Conservation (phyloP, 2,797 vertebrate species). For the Leptoclinus maculatus region DNA sequence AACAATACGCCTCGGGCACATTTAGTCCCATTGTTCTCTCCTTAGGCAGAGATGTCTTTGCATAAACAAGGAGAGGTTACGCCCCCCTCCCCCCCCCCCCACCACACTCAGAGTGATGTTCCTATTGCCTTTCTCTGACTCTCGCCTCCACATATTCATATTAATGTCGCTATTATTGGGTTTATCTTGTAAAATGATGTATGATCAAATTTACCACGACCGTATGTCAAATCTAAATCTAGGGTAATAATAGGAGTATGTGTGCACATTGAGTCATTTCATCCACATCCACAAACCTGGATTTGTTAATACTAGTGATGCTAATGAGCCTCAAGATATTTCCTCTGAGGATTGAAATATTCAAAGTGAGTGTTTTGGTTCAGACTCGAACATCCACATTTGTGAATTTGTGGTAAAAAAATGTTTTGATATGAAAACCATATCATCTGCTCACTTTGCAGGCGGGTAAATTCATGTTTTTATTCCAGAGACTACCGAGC, state of each 20-base stretch:
- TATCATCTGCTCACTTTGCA: too few relatives aligned
- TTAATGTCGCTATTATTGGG: not conserved
- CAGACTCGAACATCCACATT: too few relatives aligned
- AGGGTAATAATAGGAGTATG: not conserved
- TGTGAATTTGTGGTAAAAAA: too few relatives aligned
- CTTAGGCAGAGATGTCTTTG: conserved; percentile 14
- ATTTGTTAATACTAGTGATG: too few relatives aligned
- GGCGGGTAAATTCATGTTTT: not conserved
- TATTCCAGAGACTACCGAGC: too few relatives aligned
- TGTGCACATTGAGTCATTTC: too few relatives aligned
- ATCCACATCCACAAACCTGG: too few relatives aligned
- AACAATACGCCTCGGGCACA: conserved; percentile 28
- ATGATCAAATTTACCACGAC: not conserved
- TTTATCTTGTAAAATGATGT: conserved; percentile 8
- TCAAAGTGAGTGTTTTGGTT: too few relatives aligned
- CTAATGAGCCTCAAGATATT: too few relatives aligned
- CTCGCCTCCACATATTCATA: not conserved
- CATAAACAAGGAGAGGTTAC: not conserved
- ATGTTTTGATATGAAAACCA: too few relatives aligned
- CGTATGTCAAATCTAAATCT: not conserved
- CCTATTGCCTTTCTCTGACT: conserved; percentile 6
- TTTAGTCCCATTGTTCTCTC: not conserved
- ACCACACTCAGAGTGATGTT: conserved; percentile 9
- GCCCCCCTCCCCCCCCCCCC: not conserved
- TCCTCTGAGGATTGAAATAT: too few relatives aligned